Evolutionary conservation across 2,797 vertebrate genomes (phyloP), one percentile per base, ranked within the genome.

Genomic region (Sebastes steindachneri): DNA sequence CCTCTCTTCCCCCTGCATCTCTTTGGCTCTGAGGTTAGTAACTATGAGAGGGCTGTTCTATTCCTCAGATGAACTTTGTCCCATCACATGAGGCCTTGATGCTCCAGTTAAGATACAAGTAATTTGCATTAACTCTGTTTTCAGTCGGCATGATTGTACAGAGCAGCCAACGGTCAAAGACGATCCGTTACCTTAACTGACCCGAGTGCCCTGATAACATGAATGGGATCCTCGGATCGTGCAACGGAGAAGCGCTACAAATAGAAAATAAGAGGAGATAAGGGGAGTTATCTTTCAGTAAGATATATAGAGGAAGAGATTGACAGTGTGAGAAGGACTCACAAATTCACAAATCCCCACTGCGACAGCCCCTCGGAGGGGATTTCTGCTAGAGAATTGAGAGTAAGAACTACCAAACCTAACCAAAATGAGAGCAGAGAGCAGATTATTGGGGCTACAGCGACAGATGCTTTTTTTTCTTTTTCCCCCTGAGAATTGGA

Each of bases 351-450:
- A 84, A 85, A 87, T 87, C 73, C 84, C 45, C 31, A 5, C 19
- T n/a, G 69, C 9, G 25, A 75, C 65, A 69, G 75, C 9, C 54
- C 37, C 55, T 69, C 41, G 2, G 72, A 83, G 19, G 55, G 74
- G 74, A 79, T 86, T 89, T 86, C 53, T 64, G 19, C 48, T 1
- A 51, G 14, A 79, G 75, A 81, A 77, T 31, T 80, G 53, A 77
- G 79, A 74, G 48, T 75, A 70, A 86, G 71, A 86, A 80, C 75
- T 82, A 23, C 26, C 9, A 75, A 86, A 86, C 57, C 70, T 78
- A 58, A 83, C 75, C 71, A 59, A 80, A 80, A 73, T 60, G 33
- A 85, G 64, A 73, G 62, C 67, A 79, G 67, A 64, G 68, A 70
- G 29, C 51, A 73, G 89, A 87, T 86, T 78, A 79, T 64, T 55